Evolutionary conservation across 2,113 vertebrate species (phyloP).

Genomic region (Danio rerio): DNA sequence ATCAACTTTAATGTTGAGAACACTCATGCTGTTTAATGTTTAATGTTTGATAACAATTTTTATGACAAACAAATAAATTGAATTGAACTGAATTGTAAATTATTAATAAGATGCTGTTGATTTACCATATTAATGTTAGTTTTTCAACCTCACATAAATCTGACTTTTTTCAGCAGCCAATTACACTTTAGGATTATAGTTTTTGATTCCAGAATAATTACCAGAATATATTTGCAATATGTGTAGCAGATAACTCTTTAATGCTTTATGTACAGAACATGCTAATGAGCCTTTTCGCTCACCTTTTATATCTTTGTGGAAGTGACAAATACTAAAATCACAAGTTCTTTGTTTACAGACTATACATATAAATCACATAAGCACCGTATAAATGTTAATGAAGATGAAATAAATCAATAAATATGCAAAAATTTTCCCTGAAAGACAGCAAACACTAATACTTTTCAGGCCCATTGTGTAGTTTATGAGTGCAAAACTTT

Average conservation of each 20-base stretch:
- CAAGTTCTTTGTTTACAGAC: constrained; percentile 4
- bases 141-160: not conserved
- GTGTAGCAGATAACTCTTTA: too few relatives aligned
- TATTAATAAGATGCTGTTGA: not conserved
- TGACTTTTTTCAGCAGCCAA: not conserved
- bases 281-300: not conserved
- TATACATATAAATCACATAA: not conserved
- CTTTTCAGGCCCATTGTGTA: not conserved
- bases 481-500: not conserved
- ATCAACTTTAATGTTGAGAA: not conserved
- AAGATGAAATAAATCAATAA: constrained; percentile 12
- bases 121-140: not conserved
- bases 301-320: not conserved
- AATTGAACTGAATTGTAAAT: not conserved
- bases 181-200: not conserved
- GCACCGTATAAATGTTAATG: not conserved
- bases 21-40: not conserved
- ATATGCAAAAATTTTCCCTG: constrained; percentile 12
- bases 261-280: too few relatives aligned
- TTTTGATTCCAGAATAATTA: constrained; percentile 1
- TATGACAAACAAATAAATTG: not conserved
- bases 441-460: not conserved
- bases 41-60: not conserved
- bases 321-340: not conserved
- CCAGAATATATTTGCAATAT: not conserved